Base-by-base conservation (phyloP, 2,888 invertebrate species). In the Drosophila cognata region DNA sequence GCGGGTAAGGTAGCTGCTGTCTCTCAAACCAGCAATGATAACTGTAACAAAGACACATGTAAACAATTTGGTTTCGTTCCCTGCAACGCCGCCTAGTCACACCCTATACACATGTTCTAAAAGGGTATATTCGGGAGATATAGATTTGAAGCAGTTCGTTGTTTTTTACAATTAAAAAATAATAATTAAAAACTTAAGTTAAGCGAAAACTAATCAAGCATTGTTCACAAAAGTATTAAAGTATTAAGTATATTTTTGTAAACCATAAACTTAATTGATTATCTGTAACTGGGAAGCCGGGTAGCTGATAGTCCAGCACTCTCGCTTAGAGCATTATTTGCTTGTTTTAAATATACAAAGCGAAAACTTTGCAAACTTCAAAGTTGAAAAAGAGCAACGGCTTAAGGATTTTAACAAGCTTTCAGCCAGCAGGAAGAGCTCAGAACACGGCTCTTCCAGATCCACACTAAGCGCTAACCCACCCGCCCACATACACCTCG, bases 21-120 rank as follows among this genome's bases (percentile, higher is more conserved):
- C 71, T 36, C 41, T 18, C 28, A 56, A 74, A 60, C 87, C 87
- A 84, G 72, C 89, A 84, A 88, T 88, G 89, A 87, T 88, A 88
- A 88, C 88, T 88, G 82, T 81, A 84, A 84, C 87, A 84, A 84
- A 84, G 83, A 88, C 88, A 84, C 84, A 84, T 84, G 85, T 84
- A 84, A 84, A 84, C 84, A 84, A 88, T 89, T 83, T 83, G 77
- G 86, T 77, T 86, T 83, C 53, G 62, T 60, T 48, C 35, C 28
- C 41, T 73, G 38, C 36, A 28, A 35, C 36, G n/a, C 4, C 36
- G 69, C 71, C 72, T 72, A 79, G 82, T 18, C 10, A 38, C 29
- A 38, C 38, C 38, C 55, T 36, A 28, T 18, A 38, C 18, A 18
- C 3, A 31, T n/a, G 13, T 13, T 16, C 13, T 0, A 16, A 31